phyloP scores from a whole-genome alignment of 2,888 invertebrate genomes.

The Julus scandinavius region DNA sequence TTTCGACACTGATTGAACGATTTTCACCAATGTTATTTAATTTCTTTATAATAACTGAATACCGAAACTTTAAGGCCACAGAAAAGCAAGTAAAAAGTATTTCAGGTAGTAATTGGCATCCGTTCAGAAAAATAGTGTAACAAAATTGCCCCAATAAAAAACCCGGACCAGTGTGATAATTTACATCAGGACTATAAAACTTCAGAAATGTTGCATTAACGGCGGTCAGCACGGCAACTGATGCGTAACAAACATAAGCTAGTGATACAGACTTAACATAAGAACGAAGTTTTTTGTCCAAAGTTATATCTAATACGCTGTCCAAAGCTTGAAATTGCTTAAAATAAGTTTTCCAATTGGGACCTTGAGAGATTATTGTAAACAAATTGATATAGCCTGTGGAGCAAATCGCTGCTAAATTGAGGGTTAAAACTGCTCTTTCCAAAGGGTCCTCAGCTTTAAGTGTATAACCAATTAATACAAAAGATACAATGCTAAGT shows the following conservation, averaged over 20 bases:
- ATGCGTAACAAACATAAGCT: background rate
- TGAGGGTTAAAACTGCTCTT: background rate
- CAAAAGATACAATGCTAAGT: background rate
- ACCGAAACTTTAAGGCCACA: background rate
- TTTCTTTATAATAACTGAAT: background rate
- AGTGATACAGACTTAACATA: background rate
- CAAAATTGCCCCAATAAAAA: background rate
- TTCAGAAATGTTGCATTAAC: background rate
- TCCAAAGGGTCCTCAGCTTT: background rate
- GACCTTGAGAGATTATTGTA: background rate
- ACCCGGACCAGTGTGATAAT: background rate
- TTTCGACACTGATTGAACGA: background rate
- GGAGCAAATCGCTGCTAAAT: background rate
- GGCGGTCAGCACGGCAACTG: background rate
- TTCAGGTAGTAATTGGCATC: background rate
- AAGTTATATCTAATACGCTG: background rate
- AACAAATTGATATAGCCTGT: background rate
- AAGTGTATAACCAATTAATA: background rate
- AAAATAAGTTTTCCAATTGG: background rate
- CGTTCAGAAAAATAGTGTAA: background rate
- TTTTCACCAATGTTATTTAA: background rate
- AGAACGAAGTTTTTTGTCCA: background rate
- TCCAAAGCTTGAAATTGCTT: background rate
- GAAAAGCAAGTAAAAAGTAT: background rate
- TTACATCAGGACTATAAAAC: background rate